These are phyloP conservation scores for Homarus americanus DNA, from an alignment of 1,140 invertebrate species.

Conservation along the genomic window DNA sequence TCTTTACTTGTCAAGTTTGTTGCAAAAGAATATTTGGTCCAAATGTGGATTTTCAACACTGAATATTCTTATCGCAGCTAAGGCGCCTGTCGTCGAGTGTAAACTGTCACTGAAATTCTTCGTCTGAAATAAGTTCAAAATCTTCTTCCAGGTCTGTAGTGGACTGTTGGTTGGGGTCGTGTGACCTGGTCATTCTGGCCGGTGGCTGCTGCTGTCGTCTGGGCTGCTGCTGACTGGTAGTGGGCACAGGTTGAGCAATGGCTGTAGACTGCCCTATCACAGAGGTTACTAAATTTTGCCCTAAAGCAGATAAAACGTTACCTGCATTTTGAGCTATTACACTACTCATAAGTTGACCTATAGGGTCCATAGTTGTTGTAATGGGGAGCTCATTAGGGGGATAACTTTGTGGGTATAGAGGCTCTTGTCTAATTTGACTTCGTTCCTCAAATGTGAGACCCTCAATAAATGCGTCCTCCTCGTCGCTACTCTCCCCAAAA, in stretches of 20 bases:
- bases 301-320: constrained; percentile 58
- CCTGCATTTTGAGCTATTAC: constrained; percentile 68
- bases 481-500: constrained; percentile 66
- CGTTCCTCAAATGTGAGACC: constrained; percentile 51
- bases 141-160: constrained; percentile 56
- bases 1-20: neutral
- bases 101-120: constrained; percentile 59
- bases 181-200: constrained; percentile 62
- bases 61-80: constrained; percentile 28
- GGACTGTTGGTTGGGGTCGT: constrained; percentile 40
- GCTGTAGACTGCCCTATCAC: constrained; percentile 60
- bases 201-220: constrained; percentile 46
- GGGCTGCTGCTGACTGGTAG: constrained; percentile 40
- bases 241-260: neutral
- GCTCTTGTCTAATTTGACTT: constrained; percentile 39
- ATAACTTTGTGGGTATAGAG: neutral
- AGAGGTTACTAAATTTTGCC: constrained; percentile 62
- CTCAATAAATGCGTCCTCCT: constrained; percentile 59
- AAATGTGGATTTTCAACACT: constrained; percentile 29
- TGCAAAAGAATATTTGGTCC: neutral
- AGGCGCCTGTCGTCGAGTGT: neutral
- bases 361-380: constrained; percentile 25
- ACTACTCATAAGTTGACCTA: constrained; percentile 61
- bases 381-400: neutral
- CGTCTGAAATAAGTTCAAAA: constrained; percentile 70